These are phyloP conservation scores for Eurois occulta DNA, from an alignment of 2,888 invertebrate genomes.

Conservation along the genomic window DNA sequence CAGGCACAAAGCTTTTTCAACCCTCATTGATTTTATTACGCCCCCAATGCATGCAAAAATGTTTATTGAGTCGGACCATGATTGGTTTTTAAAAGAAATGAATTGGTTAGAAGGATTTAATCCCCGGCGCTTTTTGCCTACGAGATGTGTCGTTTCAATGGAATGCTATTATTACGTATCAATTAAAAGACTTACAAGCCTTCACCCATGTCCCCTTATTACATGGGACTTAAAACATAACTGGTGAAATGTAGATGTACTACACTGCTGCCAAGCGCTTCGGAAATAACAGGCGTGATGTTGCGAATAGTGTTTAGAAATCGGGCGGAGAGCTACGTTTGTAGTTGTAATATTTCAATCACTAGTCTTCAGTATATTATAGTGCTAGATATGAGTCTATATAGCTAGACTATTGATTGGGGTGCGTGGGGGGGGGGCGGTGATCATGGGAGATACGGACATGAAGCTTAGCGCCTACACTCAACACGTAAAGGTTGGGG, in stretches of 20 bases:
- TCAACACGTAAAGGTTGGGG: background rate
- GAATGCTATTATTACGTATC: background rate
- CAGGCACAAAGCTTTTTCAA: background rate
- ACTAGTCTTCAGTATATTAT: background rate
- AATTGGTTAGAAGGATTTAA: background rate
- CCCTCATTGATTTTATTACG: background rate
- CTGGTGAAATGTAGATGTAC: background rate
- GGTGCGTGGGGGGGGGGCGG: background rate
- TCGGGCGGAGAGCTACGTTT: background rate
- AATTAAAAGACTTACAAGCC: background rate
- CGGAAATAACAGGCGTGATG: background rate
- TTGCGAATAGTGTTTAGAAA: background rate
- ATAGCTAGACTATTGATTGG: background rate
- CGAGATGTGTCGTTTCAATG: background rate
- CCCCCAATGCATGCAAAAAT: background rate
- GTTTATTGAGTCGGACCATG: background rate
- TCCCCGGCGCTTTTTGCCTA: background rate
- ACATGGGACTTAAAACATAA: background rate
- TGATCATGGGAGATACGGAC: background rate
- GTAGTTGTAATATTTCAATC: background rate
- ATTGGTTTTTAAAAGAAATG: background rate
- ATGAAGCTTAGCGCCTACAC: constrained; percentile 1
- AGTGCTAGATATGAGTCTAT: background rate
- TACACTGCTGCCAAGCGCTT: background rate
- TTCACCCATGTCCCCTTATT: background rate